phyloP scores from a whole-genome alignment of 2,888 invertebrate species.

The Teinopalpus imperialis region DNA sequence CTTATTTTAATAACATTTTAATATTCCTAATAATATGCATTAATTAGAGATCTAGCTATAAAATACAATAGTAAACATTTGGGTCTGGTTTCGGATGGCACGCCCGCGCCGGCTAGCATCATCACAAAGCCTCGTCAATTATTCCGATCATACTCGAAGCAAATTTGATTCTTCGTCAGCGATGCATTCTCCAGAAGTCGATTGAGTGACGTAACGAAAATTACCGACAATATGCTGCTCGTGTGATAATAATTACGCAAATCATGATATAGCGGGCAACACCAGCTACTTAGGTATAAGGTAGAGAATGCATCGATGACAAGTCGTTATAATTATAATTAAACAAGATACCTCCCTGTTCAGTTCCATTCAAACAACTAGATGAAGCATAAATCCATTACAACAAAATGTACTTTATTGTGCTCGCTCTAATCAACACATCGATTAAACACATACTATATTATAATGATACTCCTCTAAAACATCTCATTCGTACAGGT shows the following conservation, averaged over 20 bases:
- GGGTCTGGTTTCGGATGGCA: conserved; percentile 54
- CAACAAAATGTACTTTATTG: conserved; percentile 56
- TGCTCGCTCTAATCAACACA: conserved; percentile 70
- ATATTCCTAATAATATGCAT: conserved; percentile 80
- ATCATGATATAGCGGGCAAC: conserved; percentile 19
- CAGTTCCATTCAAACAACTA: conserved; percentile 62
- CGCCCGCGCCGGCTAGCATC: conserved; percentile 45
- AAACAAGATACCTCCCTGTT: conserved; percentile 59
- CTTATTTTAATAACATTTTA: conserved; percentile 79
- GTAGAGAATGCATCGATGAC: conserved; percentile 30
- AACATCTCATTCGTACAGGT: conserved; percentile 56
- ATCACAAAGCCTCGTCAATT: conserved; percentile 41
- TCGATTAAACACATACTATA: conserved; percentile 57
- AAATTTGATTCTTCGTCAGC: conserved; percentile 30
- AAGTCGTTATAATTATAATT: conserved; percentile 31
- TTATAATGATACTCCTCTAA: conserved; percentile 53
- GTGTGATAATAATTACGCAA: too few relatives aligned
- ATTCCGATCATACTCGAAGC: conserved; percentile 39
- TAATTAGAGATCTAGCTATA: conserved; percentile 81
- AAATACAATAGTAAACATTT: conserved; percentile 75
- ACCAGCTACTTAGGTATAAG: conserved; percentile 23
- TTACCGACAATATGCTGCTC: too few relatives aligned
- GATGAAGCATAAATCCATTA: conserved; percentile 59
- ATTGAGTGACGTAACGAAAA: too few relatives aligned
- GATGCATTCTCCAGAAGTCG: conserved; percentile 6